Evolutionary conservation across 2,797 vertebrate genomes (phyloP).

Genomic region (Sebastes trivittatus): DNA sequence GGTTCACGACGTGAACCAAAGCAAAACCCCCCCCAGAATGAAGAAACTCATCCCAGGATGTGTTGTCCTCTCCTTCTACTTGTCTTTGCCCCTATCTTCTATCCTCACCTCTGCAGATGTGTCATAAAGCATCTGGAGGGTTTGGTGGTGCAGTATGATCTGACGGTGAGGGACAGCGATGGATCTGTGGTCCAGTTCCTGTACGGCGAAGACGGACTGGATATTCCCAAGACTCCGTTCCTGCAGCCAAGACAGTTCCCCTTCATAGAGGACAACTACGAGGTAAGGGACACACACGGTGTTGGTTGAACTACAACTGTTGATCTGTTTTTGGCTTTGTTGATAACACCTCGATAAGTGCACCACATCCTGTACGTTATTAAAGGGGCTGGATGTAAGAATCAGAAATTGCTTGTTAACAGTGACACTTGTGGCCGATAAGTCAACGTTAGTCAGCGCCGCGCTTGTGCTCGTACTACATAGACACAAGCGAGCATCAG

Average conservation of each 20-base stretch:
- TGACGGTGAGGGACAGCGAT: conserved; percentile 95
- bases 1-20: background rate
- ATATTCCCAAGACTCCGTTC: conserved; percentile 95
- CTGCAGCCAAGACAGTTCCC: conserved; percentile 91
- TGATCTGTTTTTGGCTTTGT: background rate
- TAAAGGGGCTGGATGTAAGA: too few relatives aligned
- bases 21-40: background rate
- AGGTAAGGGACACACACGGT: conserved; percentile 79
- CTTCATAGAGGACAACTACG: conserved; percentile 93
- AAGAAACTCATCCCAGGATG: background rate
- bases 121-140: conserved; percentile 97
- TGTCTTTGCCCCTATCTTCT: background rate
- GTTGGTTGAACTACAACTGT: too few relatives aligned
- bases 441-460: too few relatives aligned
- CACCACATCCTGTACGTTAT: too few relatives aligned
- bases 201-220: conserved; percentile 96
- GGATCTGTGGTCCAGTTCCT: conserved; percentile 97
- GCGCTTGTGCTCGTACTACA: too few relatives aligned
- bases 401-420: too few relatives aligned
- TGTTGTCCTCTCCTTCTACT: background rate
- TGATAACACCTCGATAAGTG: too few relatives aligned
- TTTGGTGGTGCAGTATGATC: conserved; percentile 95
- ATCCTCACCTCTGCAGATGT: conserved; percentile 79
- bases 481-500: too few relatives aligned
- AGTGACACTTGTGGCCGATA: too few relatives aligned